Evolutionary conservation across 1,140 invertebrate genomes (phyloP).

Genomic region (Temnothorax longispinosus): DNA sequence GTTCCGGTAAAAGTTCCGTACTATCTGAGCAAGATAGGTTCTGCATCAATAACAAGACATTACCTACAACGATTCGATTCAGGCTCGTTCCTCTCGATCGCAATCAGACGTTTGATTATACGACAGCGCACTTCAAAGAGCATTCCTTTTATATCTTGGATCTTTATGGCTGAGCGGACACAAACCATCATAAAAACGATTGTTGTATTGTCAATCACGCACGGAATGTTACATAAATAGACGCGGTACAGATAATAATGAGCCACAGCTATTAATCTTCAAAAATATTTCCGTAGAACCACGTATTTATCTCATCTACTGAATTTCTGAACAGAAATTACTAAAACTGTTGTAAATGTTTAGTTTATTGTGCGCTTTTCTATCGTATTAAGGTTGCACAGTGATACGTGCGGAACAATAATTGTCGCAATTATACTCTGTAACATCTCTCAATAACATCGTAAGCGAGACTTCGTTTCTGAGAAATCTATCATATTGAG

Average conservation of each 20-base stretch:
- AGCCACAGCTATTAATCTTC: neutral
- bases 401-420: neutral
- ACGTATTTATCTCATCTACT: neutral
- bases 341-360: neutral
- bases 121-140: constrained; percentile 17
- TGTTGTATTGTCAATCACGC: constrained; percentile 7
- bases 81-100: constrained; percentile 28
- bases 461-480: constrained; percentile 21
- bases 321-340: neutral
- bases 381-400: neutral
- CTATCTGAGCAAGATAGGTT: constrained; percentile 9
- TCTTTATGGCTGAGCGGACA: constrained; percentile 21
- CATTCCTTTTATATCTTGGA: constrained; percentile 50
- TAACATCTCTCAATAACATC: constrained; percentile 31
- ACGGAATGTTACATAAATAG: neutral
- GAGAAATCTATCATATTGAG: constrained; percentile 18
- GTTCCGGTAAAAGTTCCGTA: constrained; percentile 45
- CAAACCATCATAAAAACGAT: constrained; percentile 15
- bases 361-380: neutral
- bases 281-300: neutral
- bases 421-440: constrained; percentile 2
- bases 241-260: neutral
- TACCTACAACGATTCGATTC: constrained; percentile 8
- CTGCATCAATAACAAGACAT: constrained; percentile 27
- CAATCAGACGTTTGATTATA: constrained; percentile 47